Evolutionary conservation across 2,888 invertebrate species (phyloP).

Genomic region (Molorchus minor): DNA sequence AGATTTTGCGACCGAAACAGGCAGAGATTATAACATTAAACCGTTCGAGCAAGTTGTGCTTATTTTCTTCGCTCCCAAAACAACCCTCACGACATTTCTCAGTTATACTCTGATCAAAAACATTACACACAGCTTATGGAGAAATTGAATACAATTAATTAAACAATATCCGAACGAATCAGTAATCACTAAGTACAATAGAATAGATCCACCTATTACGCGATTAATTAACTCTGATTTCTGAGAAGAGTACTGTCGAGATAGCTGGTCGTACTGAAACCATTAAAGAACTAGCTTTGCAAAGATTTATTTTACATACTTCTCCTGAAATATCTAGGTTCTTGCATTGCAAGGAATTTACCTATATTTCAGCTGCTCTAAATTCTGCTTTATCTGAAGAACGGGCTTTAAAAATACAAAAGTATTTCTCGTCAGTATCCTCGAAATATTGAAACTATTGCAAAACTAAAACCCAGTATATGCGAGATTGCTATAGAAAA

Average conservation of each 20-base stretch:
- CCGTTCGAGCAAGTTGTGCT: too few relatives aligned
- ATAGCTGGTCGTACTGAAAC: not conserved
- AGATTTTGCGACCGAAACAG: too few relatives aligned
- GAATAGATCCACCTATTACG: not conserved
- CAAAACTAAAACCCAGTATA: not conserved
- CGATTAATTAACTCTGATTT: not conserved
- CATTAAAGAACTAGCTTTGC: not conserved
- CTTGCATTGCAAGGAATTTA: not conserved
- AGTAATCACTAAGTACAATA: not conserved
- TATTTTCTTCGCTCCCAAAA: too few relatives aligned
- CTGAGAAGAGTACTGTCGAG: not conserved
- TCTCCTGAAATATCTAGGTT: not conserved
- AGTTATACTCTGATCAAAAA: conserved; percentile 15
- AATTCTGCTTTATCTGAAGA: not conserved
- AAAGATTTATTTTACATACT: not conserved
- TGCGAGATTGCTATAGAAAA: not conserved
- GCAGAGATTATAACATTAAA: too few relatives aligned
- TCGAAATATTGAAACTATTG: not conserved
- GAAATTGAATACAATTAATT: not conserved
- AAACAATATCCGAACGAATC: not conserved
- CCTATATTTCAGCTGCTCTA: not conserved
- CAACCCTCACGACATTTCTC: too few relatives aligned
- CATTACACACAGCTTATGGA: conserved; percentile 1
- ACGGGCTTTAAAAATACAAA: not conserved
- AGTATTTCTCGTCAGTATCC: not conserved